Evolutionary conservation across 2,113 vertebrate genomes (phyloP), one percentile per base, ranked within the genome.

Genomic region (Parus major): DNA sequence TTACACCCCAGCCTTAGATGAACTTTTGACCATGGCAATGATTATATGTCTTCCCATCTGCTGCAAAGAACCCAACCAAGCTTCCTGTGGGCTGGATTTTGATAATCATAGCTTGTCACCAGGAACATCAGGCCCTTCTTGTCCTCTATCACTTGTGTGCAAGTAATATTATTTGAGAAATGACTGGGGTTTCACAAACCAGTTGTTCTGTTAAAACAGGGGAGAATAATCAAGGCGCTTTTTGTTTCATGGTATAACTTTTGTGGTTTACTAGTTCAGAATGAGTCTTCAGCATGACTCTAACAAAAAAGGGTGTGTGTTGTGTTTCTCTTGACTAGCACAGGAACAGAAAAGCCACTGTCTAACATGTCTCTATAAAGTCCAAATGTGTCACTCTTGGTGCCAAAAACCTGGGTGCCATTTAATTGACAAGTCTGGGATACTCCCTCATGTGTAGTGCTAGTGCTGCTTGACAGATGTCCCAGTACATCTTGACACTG

Each of bases 261-360:
- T 57, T 52, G 50, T 71, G 52, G 64, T 86, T 73, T 92, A 33
- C 44, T 56, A 60, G 56, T 44, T 88, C 61, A 81, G 59, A 89
- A 55, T 36, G 52, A 96, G 15, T 31, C 23, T 88, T 82, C 63
- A 70, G 52, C 14, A 14, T 36, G 46, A 80, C 52, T 90, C 15
- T 70, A 75, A 65, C 16, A 50, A 82, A 77, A 61, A 78, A 70
- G 55, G 16, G 15, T 23, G n/a, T 56, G 36, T 55, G 31, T 15
- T 41, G 5, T 85, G 44, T 75, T 95, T 41, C 57, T 82, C 53
- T 88, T 77, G 52, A 88, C 59, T 85, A 87, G 82, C 53, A 90
- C 21, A 88, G 86, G 75, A 88, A 82, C 66, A 83, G 78, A 90
- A 95, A 94, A 92, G 44, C 64, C 75, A 86, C 82, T 91, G 89